Evolutionary conservation across 2,113 vertebrate genomes (phyloP).

Genomic region (Campylomormyrus tamandua): DNA sequence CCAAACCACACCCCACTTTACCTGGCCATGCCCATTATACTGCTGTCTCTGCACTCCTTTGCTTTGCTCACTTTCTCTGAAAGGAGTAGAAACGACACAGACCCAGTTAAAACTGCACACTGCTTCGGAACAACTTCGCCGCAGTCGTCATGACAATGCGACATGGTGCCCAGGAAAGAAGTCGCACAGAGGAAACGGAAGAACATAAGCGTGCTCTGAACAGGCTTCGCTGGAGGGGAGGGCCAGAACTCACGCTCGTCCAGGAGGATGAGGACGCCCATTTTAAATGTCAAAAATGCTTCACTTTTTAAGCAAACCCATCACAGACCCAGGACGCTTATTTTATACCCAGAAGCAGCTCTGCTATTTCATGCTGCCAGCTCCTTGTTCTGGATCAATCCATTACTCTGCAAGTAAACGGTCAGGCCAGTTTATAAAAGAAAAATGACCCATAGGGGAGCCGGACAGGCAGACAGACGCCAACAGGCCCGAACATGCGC

Average conservation of each 20-base stretch:
- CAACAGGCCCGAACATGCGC: too few relatives aligned
- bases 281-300: background rate
- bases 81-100: constrained; percentile 36
- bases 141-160: background rate
- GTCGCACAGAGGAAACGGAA: background rate
- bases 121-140: background rate
- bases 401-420: background rate
- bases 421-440: background rate
- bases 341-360: background rate
- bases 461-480: background rate
- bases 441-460: background rate
- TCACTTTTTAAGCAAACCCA: background rate
- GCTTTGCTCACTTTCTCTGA: constrained; percentile 99
- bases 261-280: background rate
- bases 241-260: background rate
- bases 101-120: background rate
- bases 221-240: background rate
- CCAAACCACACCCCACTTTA: constrained; percentile 44
- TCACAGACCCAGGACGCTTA: background rate
- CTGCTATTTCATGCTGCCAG: background rate
- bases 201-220: background rate
- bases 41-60: constrained; percentile 85
- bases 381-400: background rate
- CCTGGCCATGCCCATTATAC: constrained; percentile 82
- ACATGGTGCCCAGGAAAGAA: background rate